phyloP scores from a whole-genome alignment of 2,113 vertebrate genomes.

The Oreochromis tanganicae region DNA sequence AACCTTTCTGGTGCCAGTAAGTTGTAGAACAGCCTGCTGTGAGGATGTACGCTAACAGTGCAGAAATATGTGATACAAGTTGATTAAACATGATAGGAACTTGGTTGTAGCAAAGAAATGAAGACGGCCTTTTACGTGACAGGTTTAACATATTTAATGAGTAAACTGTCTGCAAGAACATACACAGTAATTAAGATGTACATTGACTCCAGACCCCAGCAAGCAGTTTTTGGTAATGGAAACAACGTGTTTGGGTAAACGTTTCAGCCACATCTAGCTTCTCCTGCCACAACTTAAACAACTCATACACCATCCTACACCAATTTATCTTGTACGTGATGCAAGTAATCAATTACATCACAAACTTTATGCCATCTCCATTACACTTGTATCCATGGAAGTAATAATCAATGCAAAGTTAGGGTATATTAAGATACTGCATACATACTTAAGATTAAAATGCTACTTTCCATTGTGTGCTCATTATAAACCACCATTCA shows the following conservation, averaged over 20 bases:
- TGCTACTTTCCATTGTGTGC: background rate
- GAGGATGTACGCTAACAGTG: background rate
- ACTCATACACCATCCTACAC: background rate
- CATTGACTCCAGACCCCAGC: background rate
- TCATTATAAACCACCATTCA: background rate
- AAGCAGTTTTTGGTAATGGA: background rate
- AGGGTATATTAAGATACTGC: background rate
- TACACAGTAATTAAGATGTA: background rate
- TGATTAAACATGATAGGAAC: background rate
- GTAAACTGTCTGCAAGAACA: background rate
- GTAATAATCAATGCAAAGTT: background rate
- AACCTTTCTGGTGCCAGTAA: background rate
- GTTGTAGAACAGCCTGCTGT: background rate
- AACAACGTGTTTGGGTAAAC: background rate
- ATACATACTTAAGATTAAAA: background rate
- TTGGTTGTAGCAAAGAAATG: background rate
- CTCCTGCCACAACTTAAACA: background rate
- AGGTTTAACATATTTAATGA: background rate
- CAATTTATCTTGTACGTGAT: background rate
- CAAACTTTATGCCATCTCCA: background rate
- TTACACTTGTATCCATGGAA: background rate
- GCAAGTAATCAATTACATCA: background rate
- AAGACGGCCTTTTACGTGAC: background rate
- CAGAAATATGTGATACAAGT: background rate
- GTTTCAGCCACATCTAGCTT: background rate